These are phyloP conservation scores for Myocastor coypus DNA, from an alignment of 2,113 vertebrate species.

Conservation along the genomic window DNA sequence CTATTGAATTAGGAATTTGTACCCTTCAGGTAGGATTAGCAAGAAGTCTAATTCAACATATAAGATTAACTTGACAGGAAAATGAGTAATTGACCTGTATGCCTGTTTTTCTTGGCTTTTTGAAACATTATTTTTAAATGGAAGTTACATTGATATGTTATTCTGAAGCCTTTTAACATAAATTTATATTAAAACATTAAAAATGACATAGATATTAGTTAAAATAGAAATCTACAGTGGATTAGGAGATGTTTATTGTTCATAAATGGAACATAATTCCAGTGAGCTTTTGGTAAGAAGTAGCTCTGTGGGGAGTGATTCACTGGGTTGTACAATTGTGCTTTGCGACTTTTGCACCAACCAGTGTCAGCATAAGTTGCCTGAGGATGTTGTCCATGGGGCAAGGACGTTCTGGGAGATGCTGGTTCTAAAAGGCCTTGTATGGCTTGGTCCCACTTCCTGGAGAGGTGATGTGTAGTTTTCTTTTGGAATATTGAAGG, in stretches of 20 bases:
- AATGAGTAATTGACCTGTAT: conserved; percentile 57
- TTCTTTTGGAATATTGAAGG: not conserved
- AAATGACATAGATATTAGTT: not conserved
- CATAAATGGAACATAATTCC: conserved; percentile 24
- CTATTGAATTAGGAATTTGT: conserved; percentile 77
- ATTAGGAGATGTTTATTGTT: not conserved
- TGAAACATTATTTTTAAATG: conserved; percentile 48
- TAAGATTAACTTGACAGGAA: conserved; percentile 68
- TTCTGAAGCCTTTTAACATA: not conserved
- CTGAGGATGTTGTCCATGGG: not conserved
- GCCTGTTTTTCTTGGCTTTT: conserved; percentile 55
- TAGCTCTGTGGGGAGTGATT: not conserved
- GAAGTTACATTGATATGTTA: not conserved
- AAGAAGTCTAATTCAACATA: conserved; percentile 81
- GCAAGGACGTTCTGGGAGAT: not conserved
- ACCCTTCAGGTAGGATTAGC: conserved; percentile 81
- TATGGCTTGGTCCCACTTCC: not conserved
- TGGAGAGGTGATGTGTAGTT: not conserved
- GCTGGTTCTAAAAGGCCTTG: not conserved
- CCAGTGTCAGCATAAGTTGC: not conserved
- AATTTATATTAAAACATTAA: conserved; percentile 18
- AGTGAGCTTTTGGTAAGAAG: not conserved
- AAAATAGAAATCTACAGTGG: conserved; percentile 28
- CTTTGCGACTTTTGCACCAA: not conserved
- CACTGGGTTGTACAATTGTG: not conserved